Evolutionary conservation across 2,888 invertebrate species (phyloP), one percentile per base, ranked within the genome.

Genomic region (Dicyrtomina minuta): DNA sequence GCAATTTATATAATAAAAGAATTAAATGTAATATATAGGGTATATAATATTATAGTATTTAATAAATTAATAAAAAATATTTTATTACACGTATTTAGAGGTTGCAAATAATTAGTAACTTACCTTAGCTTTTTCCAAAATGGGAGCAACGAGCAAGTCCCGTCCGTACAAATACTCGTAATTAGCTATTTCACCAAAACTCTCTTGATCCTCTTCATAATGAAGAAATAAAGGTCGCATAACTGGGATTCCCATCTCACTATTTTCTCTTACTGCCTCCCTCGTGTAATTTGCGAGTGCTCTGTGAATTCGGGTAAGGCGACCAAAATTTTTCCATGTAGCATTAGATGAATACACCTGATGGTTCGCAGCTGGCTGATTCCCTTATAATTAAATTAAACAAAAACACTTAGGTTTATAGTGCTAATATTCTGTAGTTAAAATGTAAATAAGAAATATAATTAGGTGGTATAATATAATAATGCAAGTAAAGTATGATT

Each of bases 171-270:
- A 24, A 56, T 78, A 79, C 66, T 78, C 61, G 53, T 75, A 74
- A 24, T 66, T 49, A 24, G 64, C 43, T 33, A 5, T 3, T 33
- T 3, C 4, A 5, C 51, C 62, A 53, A 66, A 77, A 17, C 72
- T 67, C 0, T 71, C 67, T 13, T 60, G 27, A 33, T 78, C 77
- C 0, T 58, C 53, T 55, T 75, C 74, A 61, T 75, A 78, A 44
- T 76, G 73, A 49, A 79, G 67, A 70, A 79, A 79, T 39, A 77
- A 60, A 1, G 79, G 79, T n/a, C 75, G 62, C 75, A 78, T 77
- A 2, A 75, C 73, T 2, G 79, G 78, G n/a, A 71, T 77, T 10
- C 75, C 74, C 49, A 39, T 20, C 10, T 67, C 33, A 24, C 68
- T 33, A 56, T 72, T 72, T 67, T 70, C 67, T 43, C 17, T 43